phyloP scores from a whole-genome alignment of 2,113 vertebrate genomes.

The Archilochus colubris region DNA sequence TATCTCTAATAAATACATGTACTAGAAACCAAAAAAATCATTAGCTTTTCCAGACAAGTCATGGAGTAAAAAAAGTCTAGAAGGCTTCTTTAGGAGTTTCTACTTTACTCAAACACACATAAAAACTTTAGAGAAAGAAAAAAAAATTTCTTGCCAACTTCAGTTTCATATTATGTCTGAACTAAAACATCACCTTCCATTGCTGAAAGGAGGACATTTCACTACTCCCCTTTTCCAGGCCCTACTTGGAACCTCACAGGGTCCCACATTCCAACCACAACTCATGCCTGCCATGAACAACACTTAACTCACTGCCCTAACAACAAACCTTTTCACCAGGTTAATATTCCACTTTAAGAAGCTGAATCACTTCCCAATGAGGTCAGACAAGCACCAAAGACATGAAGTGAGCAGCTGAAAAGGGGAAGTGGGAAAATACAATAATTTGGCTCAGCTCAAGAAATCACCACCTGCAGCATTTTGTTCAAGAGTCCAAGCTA shows the following conservation, averaged over 20 bases:
- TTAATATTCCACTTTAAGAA: background rate
- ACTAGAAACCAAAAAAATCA: background rate
- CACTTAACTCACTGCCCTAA: background rate
- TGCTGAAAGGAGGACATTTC: background rate
- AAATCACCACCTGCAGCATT: background rate
- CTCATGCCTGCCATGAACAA: background rate
- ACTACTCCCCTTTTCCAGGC: background rate
- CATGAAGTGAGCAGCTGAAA: background rate
- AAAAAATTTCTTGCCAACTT: background rate
- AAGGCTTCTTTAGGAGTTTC: background rate
- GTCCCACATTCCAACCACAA: background rate
- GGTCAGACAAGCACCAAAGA: background rate
- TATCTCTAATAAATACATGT: background rate
- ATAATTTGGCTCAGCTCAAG: background rate
- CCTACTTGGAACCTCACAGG: background rate
- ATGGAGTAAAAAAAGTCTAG: background rate
- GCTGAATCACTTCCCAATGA: background rate
- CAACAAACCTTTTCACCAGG: background rate
- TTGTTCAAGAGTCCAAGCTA: background rate
- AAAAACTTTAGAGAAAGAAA: background rate
- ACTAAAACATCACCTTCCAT: background rate
- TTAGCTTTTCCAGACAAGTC: background rate
- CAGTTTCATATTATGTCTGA: background rate
- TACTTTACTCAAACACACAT: background rate
- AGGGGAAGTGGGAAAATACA: background rate